Evolutionary conservation across 2,888 invertebrate genomes (phyloP), one percentile per base, ranked within the genome.

Genomic region (Drosophila multiciliata): DNA sequence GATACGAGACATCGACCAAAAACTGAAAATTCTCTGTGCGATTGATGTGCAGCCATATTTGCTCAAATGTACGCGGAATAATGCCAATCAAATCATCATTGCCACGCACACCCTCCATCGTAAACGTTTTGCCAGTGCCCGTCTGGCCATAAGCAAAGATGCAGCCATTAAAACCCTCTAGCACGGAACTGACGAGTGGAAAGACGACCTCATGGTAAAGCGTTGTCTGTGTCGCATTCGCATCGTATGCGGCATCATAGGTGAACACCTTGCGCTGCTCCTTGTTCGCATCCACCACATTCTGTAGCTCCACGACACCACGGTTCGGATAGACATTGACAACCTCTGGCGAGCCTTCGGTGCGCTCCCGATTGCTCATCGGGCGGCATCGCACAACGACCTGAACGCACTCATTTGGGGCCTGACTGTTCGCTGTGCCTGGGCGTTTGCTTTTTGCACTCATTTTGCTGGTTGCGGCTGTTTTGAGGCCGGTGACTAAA

Each of bases 131-230:
- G 9, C 99, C 99, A 0, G 99, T 99, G 73, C 99, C 99, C 0
- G 99, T 99, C 94, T 99, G 99, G 0, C 99, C 99, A 93, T 99
- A 99, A 1, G 99, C 99, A 94, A 99, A 99, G 82, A 99, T 99
- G 86, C 99, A 99, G 17, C 99, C 99, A 94, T 99, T 99, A 94
- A 99, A 99, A 2, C 99, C 99, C 91, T 98, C 97, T 73, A 99
- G 95, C 7, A 99, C 99, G 1, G 98, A 98, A 77, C 98, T 96
- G 29, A 99, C 98, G 87, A 99, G 93, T 0, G 98, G 98, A 55
- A 98, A 95, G 64, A 99, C 98, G 80, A 98, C 98, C 93, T 99
- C 99, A 93, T 99, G 98, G 94, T 99, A 99, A 33, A 99, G 94
- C 82, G 97, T 97, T 90, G 96, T 96, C 92, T 99, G 99, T 83